Evolutionary conservation across 2,888 invertebrate species (phyloP).

Genomic region (Protodeltote pygarga): DNA sequence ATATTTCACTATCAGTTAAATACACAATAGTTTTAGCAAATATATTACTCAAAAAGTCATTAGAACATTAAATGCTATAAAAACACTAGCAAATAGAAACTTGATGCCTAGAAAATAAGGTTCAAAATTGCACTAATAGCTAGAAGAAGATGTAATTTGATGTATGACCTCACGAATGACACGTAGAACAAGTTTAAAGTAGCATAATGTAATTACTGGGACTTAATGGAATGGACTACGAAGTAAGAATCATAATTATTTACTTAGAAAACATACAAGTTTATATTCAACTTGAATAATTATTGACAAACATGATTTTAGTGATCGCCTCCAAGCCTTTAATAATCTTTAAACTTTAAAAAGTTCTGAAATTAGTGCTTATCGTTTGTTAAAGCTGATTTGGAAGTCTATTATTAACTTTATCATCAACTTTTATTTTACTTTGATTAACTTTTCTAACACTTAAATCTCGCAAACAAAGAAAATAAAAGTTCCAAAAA

Average conservation of each 20-base stretch:
- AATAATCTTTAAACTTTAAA: too few species aligned
- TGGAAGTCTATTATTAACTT: too few species aligned
- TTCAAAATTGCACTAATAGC: background rate
- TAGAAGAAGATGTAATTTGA: background rate
- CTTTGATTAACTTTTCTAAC: too few species aligned
- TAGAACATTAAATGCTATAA: background rate
- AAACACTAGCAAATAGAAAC: background rate
- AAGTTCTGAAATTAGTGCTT: too few species aligned
- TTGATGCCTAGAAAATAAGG: background rate
- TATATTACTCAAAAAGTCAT: background rate
- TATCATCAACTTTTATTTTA: too few species aligned
- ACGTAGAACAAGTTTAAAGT: slow-evolving; percentile 6
- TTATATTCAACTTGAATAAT: too few species aligned
- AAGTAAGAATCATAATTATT: slow-evolving; percentile 5
- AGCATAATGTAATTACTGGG: slow-evolving; percentile 7
- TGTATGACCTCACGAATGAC: slow-evolving; percentile 15
- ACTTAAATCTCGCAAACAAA: too few species aligned
- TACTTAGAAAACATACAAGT: slow-evolving; percentile 2
- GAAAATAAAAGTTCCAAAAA: background rate
- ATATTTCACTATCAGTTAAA: background rate
- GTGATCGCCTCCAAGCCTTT: too few species aligned
- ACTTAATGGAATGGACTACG: slow-evolving; percentile 5
- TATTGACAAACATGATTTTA: too few species aligned
- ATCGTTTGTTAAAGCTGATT: too few species aligned
- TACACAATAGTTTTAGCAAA: background rate